These are phyloP conservation scores for Panagrolaimus sp. DNA, from an alignment of 1,140 invertebrate genomes.

Conservation along the genomic window DNA sequence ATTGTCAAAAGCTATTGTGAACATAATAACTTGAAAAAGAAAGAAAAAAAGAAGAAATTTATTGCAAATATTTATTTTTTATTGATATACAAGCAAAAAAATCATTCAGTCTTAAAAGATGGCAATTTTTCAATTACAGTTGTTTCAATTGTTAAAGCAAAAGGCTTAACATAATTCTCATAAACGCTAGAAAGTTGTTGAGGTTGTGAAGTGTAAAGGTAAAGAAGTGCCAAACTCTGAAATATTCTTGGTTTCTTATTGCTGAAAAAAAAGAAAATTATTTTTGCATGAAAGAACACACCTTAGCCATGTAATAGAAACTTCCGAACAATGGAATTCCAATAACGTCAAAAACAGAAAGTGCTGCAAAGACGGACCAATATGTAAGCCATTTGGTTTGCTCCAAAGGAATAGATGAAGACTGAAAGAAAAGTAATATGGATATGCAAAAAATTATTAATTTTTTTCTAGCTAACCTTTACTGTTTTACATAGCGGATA, in stretches of 20 bases:
- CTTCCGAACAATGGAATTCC: constrained; percentile 52
- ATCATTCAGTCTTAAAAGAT: no score
- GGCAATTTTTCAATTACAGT: not conserved
- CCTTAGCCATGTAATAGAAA: constrained; percentile 44
- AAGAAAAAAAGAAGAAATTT: no score
- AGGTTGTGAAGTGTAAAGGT: constrained; percentile 47
- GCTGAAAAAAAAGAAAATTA: constrained; percentile 16
- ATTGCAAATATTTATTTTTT: no score
- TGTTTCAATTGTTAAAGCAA: not conserved
- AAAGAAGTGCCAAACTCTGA: constrained; percentile 45
- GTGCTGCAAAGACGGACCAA: constrained; percentile 46
- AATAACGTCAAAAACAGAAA: constrained; percentile 63
- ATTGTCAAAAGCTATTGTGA: no score
- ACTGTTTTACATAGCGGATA: constrained; percentile 9
- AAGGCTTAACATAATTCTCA: constrained; percentile 11
- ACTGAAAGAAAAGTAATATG: constrained; percentile 3
- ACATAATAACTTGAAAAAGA: no score
- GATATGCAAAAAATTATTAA: not conserved
- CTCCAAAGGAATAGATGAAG: constrained; percentile 24
- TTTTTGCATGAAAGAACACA: constrained; percentile 28
- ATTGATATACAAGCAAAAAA: no score
- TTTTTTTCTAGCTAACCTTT: not conserved
- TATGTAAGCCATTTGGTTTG: constrained; percentile 39
- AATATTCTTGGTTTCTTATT: constrained; percentile 24
- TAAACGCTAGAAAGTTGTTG: constrained; percentile 41